These are phyloP conservation scores for Paedocypris micromegethes DNA, from an alignment of 2,797 vertebrate species.

Conservation along the genomic window DNA sequence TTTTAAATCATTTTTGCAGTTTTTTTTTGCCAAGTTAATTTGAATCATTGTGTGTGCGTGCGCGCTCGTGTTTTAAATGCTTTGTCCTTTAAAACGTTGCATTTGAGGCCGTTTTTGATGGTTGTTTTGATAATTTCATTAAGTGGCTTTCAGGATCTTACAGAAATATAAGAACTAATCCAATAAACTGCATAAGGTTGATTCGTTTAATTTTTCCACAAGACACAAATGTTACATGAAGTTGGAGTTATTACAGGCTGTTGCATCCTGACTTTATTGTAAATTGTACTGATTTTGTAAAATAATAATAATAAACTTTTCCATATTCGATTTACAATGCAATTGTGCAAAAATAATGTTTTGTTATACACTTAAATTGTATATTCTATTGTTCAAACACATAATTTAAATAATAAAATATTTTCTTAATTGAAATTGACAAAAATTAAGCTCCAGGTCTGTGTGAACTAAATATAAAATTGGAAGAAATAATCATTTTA, in stretches of 20 bases:
- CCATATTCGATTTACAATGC: too few relatives aligned
- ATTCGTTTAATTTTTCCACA: background rate
- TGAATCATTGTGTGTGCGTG: background rate
- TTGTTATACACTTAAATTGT: too few relatives aligned
- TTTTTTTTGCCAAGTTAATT: too few relatives aligned
- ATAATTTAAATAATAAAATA: too few relatives aligned
- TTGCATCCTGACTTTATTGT: background rate
- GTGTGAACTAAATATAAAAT: background rate
- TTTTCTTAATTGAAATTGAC: too few relatives aligned
- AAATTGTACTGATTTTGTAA: background rate
- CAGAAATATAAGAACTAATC: constrained; percentile 5
- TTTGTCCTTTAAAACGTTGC: background rate
- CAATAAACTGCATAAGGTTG: constrained; percentile 1
- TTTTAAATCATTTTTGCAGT: too few relatives aligned
- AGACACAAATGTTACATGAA: constrained; percentile 5
- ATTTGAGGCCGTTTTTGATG: background rate
- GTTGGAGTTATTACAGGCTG: constrained; percentile 13
- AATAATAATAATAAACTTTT: too few relatives aligned
- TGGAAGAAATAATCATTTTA: constrained; percentile 21
- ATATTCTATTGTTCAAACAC: too few relatives aligned
- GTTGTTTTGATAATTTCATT: background rate
- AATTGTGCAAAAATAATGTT: too few relatives aligned
- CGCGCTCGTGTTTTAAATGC: background rate
- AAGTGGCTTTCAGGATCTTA: constrained; percentile 6
- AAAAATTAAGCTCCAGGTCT: too few relatives aligned